These are phyloP conservation scores for Nasua narica DNA, from an alignment of 2,797 vertebrate genomes.

Conservation along the genomic window DNA sequence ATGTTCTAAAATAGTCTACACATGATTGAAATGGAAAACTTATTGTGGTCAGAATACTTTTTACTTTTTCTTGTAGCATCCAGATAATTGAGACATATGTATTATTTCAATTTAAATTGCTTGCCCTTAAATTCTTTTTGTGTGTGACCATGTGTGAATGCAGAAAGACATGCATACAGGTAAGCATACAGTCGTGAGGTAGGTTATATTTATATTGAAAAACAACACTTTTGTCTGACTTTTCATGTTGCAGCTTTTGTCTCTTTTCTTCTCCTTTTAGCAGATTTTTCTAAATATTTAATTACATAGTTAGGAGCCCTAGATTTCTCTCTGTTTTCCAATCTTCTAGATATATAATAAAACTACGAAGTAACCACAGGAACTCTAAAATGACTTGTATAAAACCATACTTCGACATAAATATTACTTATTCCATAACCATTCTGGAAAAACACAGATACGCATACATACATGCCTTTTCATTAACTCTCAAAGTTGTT, in stretches of 20 bases:
- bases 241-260: not conserved
- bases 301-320: not conserved
- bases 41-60: not conserved
- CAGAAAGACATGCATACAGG: not conserved
- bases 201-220: not conserved
- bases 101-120: not conserved
- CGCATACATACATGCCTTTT: not conserved
- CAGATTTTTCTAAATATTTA: not conserved
- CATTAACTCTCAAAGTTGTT: not conserved
- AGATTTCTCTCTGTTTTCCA: not conserved
- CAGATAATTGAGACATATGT: not conserved
- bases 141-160: not conserved
- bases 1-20: not conserved
- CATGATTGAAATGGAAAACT: not conserved
- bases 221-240: not conserved
- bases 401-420: not conserved
- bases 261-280: not conserved
- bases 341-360: not conserved
- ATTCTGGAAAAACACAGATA: not conserved
- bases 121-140: not conserved
- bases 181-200: not conserved
- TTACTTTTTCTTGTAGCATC: not conserved
- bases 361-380: not conserved
- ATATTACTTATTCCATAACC: not conserved
- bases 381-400: not conserved